A percentile compares a stretch with the other conserved stretches of the same genome.
Conservation (phyloP, 2,888 invertebrate genomes). For the Oithona nana region DNA sequence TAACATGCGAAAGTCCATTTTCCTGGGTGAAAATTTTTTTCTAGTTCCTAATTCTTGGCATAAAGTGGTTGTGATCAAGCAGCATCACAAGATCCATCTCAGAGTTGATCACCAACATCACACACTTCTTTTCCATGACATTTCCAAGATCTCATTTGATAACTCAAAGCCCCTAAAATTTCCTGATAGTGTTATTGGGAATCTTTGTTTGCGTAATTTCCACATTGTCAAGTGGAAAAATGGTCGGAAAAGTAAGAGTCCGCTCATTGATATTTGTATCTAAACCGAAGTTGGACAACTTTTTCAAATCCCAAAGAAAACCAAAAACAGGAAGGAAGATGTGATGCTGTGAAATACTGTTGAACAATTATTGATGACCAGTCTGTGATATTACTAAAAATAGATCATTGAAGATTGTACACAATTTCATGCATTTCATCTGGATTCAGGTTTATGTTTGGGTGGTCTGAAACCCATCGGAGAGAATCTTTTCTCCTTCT, state of each 20-base stretch:
- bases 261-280: neutral
- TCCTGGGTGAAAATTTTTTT: neutral
- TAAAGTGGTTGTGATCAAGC: neutral
- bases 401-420: too few relatives aligned
- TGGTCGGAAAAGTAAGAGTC: neutral
- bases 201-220: neutral
- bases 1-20: neutral
- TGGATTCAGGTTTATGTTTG: constrained; percentile 77
- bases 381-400: too few relatives aligned
- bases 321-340: too few relatives aligned
- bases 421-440: constrained; percentile 46
- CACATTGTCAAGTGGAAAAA: neutral
- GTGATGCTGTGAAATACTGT: too few relatives aligned
- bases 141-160: neutral
- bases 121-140: neutral
- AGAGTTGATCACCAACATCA: neutral
- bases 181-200: neutral
- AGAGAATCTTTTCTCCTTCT: constrained; percentile 28
- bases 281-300: neutral
- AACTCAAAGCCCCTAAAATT: neutral
- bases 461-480: constrained; percentile 53
- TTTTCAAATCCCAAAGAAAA: too few relatives aligned
- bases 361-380: too few relatives aligned
- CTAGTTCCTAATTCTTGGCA: neutral
- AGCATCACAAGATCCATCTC: neutral